Base-by-base conservation (phyloP, 2,797 vertebrate genomes). In the Xerus rutilus region DNA sequence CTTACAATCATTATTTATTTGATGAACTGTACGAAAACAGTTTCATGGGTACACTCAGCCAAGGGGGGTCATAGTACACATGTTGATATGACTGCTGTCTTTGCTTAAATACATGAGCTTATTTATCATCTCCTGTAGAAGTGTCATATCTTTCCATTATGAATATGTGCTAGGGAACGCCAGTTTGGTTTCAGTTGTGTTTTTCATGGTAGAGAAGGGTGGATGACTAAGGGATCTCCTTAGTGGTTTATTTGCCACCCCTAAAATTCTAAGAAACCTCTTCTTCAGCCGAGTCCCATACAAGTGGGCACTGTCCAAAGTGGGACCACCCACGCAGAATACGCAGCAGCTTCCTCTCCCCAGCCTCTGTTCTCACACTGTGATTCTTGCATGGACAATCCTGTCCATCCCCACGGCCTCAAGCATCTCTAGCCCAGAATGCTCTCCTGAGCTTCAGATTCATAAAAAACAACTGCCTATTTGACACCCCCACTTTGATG, bases 1-100 rank as follows among this genome's bases (percentile, higher is more conserved):
- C 96, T 94, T 97, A 96, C 57, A 97, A 97, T 97, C 96, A 97
- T 97, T 97, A 97, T 97, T 97, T 97, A 97, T 93, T 86, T 0
- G 89, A 97, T 70, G 93, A 97, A 91, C 86, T 54, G 17, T 69
- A 92, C 86, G 89, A 96, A 95, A 96, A 93, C 59, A 69, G 78
- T 93, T 97, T 92, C 95, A 81, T 95, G 94, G 92, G 94, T 82
- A 94, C 92, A 94, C 17, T 91, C 83, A 94, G 81, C 70, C 87
- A 96, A 84, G 74, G 87, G 54, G 47, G 81, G 74, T 73, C 95
- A 92, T 10, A 92, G 86, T 20, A 78, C 47, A 84, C 32, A 45
- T 35, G 74, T 35, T 89, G 82, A 72, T 89, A 78, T 72, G 78
- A 89, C 47, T 76, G 32, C 74, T 91, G 54, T 49, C 45, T 96